Evolutionary conservation across 2,797 vertebrate species (phyloP).

Genomic region (Myripristis murdjan): DNA sequence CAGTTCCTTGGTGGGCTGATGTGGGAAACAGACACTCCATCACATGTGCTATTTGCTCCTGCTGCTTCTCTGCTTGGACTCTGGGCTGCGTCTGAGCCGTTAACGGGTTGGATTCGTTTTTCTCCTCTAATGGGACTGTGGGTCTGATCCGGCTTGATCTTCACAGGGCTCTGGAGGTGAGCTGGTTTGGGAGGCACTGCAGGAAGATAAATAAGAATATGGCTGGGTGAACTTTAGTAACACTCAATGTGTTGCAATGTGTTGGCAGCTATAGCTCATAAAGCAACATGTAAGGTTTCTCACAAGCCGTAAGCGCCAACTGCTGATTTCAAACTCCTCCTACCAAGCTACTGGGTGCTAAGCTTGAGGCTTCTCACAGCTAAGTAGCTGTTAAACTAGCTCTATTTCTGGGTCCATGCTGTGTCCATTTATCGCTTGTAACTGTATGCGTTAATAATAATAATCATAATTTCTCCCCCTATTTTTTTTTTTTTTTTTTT

Average conservation of each 20-base stretch:
- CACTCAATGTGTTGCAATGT: neutral
- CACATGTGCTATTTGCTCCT: neutral
- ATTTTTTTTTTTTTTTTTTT: too few relatives aligned
- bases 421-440: too few relatives aligned
- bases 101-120: neutral
- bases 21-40: conserved; percentile 14
- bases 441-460: too few relatives aligned
- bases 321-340: too few relatives aligned
- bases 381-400: too few relatives aligned
- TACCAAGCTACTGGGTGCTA: too few relatives aligned
- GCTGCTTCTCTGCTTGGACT: conserved; percentile 17
- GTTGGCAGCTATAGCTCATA: neutral
- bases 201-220: neutral
- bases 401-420: too few relatives aligned
- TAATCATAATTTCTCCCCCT: too few relatives aligned
- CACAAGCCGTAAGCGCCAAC: too few relatives aligned
- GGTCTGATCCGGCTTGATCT: conserved; percentile 12
- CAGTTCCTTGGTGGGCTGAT: conserved; percentile 12
- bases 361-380: too few relatives aligned
- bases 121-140: conserved; percentile 26
- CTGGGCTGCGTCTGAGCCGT: conserved; percentile 3
- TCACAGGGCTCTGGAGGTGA: conserved; percentile 57
- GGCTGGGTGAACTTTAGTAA: neutral
- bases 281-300: neutral
- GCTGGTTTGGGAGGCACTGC: conserved; percentile 67